A percentile compares a stretch with the other conserved stretches of the same genome.
Evolutionary conservation across 2,113 vertebrate species (phyloP).

Genomic region (Malurus alboscapulatus): DNA sequence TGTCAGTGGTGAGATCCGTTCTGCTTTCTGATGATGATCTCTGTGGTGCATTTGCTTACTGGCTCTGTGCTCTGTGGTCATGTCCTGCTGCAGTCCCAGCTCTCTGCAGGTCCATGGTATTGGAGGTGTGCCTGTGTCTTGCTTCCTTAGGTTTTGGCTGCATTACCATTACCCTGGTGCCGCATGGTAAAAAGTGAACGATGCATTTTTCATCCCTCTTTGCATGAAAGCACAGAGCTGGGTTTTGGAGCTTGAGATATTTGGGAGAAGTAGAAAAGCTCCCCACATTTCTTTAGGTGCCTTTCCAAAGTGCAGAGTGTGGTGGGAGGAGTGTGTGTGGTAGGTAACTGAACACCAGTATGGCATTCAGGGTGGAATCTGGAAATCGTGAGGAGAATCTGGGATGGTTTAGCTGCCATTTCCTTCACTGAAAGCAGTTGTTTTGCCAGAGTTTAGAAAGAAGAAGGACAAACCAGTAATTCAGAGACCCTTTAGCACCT

Average conservation of each 20-base stretch:
- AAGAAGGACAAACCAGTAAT: background rate
- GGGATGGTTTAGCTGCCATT: background rate
- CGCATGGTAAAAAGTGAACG: accelerated
- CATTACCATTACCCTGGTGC: background rate
- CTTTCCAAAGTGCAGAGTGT: background rate
- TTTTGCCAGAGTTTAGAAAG: background rate
- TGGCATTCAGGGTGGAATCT: background rate
- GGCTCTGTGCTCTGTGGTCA: background rate
- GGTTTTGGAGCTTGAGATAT: background rate
- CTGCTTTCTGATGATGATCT: background rate
- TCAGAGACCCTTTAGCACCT: background rate
- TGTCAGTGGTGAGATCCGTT: background rate
- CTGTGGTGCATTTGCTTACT: background rate
- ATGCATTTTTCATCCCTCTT: background rate
- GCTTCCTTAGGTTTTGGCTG: background rate
- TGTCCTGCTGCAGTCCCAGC: background rate
- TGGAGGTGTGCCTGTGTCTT: background rate
- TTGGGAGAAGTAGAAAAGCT: background rate
- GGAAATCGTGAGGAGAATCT: background rate
- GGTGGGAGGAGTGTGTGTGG: background rate
- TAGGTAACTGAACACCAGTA: accelerated
- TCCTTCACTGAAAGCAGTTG: background rate
- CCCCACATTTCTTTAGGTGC: background rate
- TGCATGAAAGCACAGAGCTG: background rate
- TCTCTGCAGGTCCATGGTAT: background rate